phyloP scores from a whole-genome alignment of 2,113 vertebrate genomes.

The Leiothrix lutea region DNA sequence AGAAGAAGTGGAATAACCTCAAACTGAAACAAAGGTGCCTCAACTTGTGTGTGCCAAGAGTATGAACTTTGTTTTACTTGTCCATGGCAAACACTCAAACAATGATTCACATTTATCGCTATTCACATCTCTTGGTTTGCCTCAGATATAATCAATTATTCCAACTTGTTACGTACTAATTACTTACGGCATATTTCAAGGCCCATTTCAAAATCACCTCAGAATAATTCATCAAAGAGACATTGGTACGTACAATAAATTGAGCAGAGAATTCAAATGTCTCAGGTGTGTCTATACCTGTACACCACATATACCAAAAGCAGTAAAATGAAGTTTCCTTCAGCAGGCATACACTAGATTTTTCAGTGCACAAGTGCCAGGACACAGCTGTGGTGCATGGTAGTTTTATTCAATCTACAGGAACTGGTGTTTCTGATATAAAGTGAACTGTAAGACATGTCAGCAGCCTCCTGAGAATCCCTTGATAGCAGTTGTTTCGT shows the following conservation, averaged over 20 bases:
- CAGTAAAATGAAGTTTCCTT: not conserved
- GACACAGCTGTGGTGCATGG: not conserved
- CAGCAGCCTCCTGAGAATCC: not conserved
- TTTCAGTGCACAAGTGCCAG: not conserved
- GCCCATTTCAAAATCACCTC: conserved; percentile 27
- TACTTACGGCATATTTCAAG: conserved; percentile 30
- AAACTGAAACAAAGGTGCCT: not conserved
- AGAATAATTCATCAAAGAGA: conserved; percentile 20
- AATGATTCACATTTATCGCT: conserved; percentile 18
- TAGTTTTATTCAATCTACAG: not conserved
- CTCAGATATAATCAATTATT: conserved; percentile 49
- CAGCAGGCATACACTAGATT: not conserved
- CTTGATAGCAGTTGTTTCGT: not conserved
- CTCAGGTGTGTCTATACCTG: conserved; percentile 14
- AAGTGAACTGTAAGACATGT: not conserved
- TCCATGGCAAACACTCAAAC: not conserved
- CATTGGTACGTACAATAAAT: conserved; percentile 22
- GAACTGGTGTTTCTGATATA: not conserved
- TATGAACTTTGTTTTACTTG: not conserved
- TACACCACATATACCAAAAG: not conserved
- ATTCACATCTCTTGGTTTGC: conserved; percentile 25
- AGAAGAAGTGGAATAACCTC: not conserved
- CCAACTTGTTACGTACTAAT: conserved; percentile 30
- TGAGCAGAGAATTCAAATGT: not conserved
- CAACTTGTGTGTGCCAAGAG: not conserved